Conservation (phyloP, 2,888 invertebrate genomes). For the Drosophila neotestacea region DNA sequence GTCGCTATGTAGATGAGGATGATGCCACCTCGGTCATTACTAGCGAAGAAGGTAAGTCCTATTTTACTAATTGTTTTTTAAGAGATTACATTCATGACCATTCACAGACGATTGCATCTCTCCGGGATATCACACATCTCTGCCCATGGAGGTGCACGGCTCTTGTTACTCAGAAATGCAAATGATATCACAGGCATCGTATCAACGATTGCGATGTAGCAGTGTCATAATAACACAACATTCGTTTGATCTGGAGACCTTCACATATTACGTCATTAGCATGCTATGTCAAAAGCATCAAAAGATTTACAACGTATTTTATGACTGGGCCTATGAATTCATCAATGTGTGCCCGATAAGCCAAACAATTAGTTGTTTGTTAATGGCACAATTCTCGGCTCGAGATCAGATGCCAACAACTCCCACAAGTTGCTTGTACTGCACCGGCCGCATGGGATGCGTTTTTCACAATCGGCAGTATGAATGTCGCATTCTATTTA, state of each 20-base stretch:
- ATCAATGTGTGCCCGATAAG: slow-evolving; percentile 84
- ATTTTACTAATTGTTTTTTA: too few species aligned
- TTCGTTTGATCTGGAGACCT: slow-evolving; percentile 85
- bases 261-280: slow-evolving; percentile 85
- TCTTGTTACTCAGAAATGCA: slow-evolving; percentile 85
- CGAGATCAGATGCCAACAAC: slow-evolving; percentile 81
- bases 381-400: slow-evolving; percentile 85
- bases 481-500: slow-evolving; percentile 84
- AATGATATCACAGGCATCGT: slow-evolving; percentile 85
- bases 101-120: slow-evolving; percentile 85
- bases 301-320: slow-evolving; percentile 85
- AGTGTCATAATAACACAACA: slow-evolving; percentile 85
- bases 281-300: slow-evolving; percentile 85
- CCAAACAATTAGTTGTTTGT: slow-evolving; percentile 81
- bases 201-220: slow-evolving; percentile 83
- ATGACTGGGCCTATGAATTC: slow-evolving; percentile 85
- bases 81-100: neutral
- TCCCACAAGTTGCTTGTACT: slow-evolving; percentile 82
- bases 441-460: slow-evolving; percentile 83
- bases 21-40: slow-evolving; percentile 85
- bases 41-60: slow-evolving; percentile 84
- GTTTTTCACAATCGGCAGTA: slow-evolving; percentile 84
- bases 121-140: slow-evolving; percentile 85
- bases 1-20: slow-evolving; percentile 85
- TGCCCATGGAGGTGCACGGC: slow-evolving; percentile 85